Percentiles rank a stretch among this genome's conserved stretches.
These are phyloP conservation scores for Agonopterix alstromeriana DNA, from an alignment of 2,888 invertebrate species.

Conservation along the genomic window DNA sequence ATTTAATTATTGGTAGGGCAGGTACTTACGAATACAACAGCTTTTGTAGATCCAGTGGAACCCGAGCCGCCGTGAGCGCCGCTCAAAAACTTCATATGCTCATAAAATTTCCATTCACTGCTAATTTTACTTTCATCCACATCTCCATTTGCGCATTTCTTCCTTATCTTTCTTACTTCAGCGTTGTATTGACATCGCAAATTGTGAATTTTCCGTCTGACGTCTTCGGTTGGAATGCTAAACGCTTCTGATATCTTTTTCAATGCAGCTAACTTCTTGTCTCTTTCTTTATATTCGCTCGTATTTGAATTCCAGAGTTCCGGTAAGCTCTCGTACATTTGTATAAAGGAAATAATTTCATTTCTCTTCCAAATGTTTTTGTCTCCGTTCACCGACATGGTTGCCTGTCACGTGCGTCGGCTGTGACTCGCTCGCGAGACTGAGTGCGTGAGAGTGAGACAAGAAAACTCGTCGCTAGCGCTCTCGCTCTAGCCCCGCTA, in stretches of 20 bases:
- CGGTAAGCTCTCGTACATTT: neutral
- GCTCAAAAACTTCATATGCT: conserved; percentile 1
- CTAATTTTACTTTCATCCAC: neutral
- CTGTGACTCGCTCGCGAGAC: neutral
- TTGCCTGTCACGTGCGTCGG: neutral
- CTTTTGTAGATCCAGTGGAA: too few species aligned
- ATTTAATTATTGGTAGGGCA: too few species aligned
- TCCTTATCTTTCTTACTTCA: conserved; percentile 5
- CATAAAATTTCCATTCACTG: conserved; percentile 1
- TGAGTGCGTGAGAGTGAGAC: neutral
- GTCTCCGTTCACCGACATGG: too few species aligned
- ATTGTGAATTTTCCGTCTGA: conserved; percentile 12
- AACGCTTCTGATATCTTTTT: conserved; percentile 4
- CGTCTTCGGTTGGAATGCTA: conserved; percentile 10
- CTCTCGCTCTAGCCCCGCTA: too few species aligned
- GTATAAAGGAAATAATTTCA: neutral
- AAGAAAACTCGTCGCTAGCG: neutral
- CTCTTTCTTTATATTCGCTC: neutral
- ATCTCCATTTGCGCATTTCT: neutral
- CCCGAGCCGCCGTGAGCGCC: neutral
- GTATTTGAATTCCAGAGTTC: conserved; percentile 2
- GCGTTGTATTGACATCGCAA: conserved; percentile 5
- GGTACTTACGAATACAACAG: too few species aligned
- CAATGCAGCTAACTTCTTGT: neutral
- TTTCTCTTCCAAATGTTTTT: neutral